Base-by-base conservation (phyloP, 2,797 vertebrate genomes). In the Thripadectes ignobilis region DNA sequence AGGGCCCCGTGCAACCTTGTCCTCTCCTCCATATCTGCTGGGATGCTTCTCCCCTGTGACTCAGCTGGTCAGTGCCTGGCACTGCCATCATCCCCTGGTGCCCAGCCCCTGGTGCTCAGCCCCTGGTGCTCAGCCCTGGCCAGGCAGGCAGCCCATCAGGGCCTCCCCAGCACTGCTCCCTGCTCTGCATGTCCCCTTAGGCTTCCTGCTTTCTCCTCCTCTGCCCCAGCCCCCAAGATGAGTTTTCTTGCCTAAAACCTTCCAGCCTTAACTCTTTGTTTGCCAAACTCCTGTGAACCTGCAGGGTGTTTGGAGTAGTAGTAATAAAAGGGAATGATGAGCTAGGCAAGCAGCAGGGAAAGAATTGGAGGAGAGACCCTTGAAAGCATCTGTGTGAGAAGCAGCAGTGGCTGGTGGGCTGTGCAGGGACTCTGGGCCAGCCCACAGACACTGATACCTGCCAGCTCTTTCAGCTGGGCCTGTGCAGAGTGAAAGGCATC, bases 1-100 rank as follows among this genome's bases (percentile, higher is more conserved):
- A 7, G n/a, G 38, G 39, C 29, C 30, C 29, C 1, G 0, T 14
- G 12, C 30, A 84, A 20, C 36, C 21, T 48, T 1, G 0, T 55
- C 34, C 38, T 75, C 23, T 4, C 5, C 9, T 63, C 34, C 1
- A 0, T 38, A 4, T 0, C 5, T 29, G 5, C 21, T 58, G 52
- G 22, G 18, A 4, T 58, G 52, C 29, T 54, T 45, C 34, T 57
- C 10, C 12, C 26, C 24, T 0, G 4, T 32, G 36, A 26, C 34
- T 38, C 14, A 2, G 29, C 20, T 26, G 52, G 30, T n/a, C 27
- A 2, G 3, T 27, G n/a, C 38, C 63, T 39, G 38, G 59, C 59
- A 29, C 27, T 27, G 48, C 48, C 48, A 48, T 26, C 18, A 12
- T 62, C 17, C 22, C 19, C 26, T 72, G 43, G n/a, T n/a, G n/a